Base-by-base conservation (phyloP, 2,113 vertebrate species). In the Meleagris gallopavo region DNA sequence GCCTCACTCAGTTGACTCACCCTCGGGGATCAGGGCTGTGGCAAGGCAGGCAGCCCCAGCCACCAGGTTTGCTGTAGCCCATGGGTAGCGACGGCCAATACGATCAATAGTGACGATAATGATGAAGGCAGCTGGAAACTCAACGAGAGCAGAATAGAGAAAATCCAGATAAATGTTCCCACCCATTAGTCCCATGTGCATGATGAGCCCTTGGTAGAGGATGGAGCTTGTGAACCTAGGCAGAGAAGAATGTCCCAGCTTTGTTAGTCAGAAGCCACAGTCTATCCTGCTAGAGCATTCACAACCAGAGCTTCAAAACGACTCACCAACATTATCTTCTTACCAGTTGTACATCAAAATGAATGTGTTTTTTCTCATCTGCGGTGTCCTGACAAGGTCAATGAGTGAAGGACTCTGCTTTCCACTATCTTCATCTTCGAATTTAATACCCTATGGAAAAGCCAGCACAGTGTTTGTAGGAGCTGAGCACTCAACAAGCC, bases 311-410 rank as follows among this genome's bases (percentile, higher is more conserved):
- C 55, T 89, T 41, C 46, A 65, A 61, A 81, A 0, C 3, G 69
- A 36, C 24, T 55, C 34, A 83, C 40, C 25, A 36, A 45, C 0
- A 0, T 57, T 27, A 21, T 32, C 32, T 17, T 67, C 97, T 98
- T 97, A 98, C 98, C 98, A 98, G 79, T 95, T 98, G 77, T 98
- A 98, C 98, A 98, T 98, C 95, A 98, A 86, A 96, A 98, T 97
- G 21, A 98, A 64, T 0, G 98, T 98, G 61, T 98, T 96, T 88
- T 98, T 98, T 60, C 98, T 97, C 54, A 98, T 98, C 93, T 98
- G 98, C 14, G 98, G 96, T 40, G 98, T 98, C 90, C 96, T 97
- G 80, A 98, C 83, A 95, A 98, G 95, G 86, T 98, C 97, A 3
- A 95, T 57, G 22, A 98, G 40, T 3, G 98, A 98, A 65, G 98